Evolutionary conservation across 2,797 vertebrate genomes (phyloP).

Genomic region (Schizothorax lantsangensis): DNA sequence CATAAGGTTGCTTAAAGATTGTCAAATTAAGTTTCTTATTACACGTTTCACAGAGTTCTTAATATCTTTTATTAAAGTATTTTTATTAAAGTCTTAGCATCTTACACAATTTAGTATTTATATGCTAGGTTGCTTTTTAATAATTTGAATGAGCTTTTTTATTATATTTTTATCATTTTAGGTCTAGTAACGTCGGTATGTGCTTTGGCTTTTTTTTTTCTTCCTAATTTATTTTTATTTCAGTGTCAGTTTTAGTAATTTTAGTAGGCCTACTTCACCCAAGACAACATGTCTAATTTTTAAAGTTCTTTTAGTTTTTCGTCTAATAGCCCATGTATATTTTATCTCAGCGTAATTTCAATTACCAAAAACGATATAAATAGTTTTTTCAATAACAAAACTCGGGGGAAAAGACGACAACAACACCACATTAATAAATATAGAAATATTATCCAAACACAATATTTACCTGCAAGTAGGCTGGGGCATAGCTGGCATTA

Average conservation of each 20-base stretch:
- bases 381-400: not conserved
- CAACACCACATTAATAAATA: not conserved
- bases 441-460: not conserved
- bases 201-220: not conserved
- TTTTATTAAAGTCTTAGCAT: not conserved
- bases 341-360: not conserved
- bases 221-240: not conserved
- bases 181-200: not conserved
- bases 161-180: not conserved
- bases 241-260: not conserved
- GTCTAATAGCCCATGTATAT: not conserved
- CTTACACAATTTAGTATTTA: not conserved
- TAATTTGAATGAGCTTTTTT: not conserved
- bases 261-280: not conserved
- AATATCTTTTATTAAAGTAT: not conserved
- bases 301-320: not conserved
- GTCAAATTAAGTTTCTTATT: not conserved
- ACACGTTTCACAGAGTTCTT: not conserved
- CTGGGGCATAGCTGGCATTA: slow-evolving; percentile 72
- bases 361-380: not conserved
- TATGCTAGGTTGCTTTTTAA: not conserved
- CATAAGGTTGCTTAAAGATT: not conserved
- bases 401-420: no score
- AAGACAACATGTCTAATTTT: not conserved
- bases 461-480: slow-evolving; percentile 86